Base-by-base conservation (phyloP, 37 sponge, comb jelly and placozoan species). In the Eunapius fragilis region DNA sequence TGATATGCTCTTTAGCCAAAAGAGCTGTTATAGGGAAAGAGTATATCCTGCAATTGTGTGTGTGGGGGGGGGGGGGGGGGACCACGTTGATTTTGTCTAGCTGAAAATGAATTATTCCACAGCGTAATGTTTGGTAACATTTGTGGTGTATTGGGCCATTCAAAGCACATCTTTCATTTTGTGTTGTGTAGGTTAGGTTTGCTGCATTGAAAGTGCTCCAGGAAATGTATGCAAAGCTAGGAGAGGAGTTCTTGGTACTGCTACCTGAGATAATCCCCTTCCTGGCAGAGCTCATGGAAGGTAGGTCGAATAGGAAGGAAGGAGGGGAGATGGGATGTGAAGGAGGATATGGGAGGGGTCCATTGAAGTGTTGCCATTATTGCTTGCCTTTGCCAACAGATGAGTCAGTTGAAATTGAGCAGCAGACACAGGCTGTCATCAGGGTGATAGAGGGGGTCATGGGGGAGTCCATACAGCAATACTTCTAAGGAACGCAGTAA, bases 201-300 rank as follows among this genome's bases (percentile, higher is more conserved):
- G 87, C 90, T 30, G 90, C 78, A 2, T 69, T 97, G 25, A 74
- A 77, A 25, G 89, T 97, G 1, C 78, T 95, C 50, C 81, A 88
- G 25, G 92, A 89, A 58, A 50, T 97, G 31, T 93, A 93, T 80
- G 34, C 67, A 25, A 89, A 82, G 47, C 80, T 99, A 33, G 96
- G 98, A 0, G 92, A 95, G 70, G 93, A 92, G 72, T 92, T 93
- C 41, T 77, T 89, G 67, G 71, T 86, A 3, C 93, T 99, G 36
- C 85, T 99, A 22, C 97, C 99, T 13, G 99, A 99, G 67, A 89
- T 94, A 19, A 90, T 99, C 2, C 99, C 99, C 25, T 97, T 95
- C 83, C 77, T 99, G 36, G 91, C 97, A 19, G 99, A 99, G 67
- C 91, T 97, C 5, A 76, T 99, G 85, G 99, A 99, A 90, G 98